These are phyloP conservation scores for Melanerpes formicivorus DNA, from an alignment of 2,113 vertebrate species.

Conservation along the genomic window DNA sequence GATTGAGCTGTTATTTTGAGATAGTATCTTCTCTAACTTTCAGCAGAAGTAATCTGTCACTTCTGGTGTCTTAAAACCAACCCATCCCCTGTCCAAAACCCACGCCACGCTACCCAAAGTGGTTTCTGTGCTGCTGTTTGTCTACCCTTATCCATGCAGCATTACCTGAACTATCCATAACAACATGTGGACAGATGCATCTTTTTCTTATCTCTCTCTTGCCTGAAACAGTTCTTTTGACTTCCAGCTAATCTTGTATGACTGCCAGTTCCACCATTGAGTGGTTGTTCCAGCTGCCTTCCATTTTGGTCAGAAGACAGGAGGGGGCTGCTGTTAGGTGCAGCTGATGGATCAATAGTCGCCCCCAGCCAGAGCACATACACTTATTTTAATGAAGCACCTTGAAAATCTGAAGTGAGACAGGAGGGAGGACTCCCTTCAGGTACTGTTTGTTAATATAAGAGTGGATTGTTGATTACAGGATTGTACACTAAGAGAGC, in stretches of 20 bases:
- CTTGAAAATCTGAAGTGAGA: neutral
- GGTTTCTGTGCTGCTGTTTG: neutral
- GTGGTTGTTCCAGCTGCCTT: neutral
- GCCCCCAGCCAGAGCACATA: neutral
- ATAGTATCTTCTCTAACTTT: neutral
- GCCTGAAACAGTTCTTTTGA: neutral
- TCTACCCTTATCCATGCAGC: neutral
- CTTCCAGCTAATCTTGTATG: neutral
- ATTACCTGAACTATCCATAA: neutral
- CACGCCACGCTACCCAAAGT: neutral
- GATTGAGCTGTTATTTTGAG: neutral
- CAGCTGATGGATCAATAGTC: neutral
- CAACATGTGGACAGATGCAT: neutral
- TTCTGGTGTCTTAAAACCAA: neutral
- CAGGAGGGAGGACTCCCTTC: neutral
- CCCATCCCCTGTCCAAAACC: neutral
- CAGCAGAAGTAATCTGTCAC: neutral
- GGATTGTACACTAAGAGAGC: neutral
- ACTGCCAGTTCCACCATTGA: neutral
- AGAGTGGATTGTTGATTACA: neutral
- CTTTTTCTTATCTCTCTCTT: neutral
- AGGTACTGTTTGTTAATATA: neutral
- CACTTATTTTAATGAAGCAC: neutral
- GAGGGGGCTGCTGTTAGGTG: neutral
- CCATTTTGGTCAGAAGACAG: neutral